These are phyloP conservation scores for Dynastes grantii DNA, from an alignment of 2,888 invertebrate genomes.

Conservation along the genomic window DNA sequence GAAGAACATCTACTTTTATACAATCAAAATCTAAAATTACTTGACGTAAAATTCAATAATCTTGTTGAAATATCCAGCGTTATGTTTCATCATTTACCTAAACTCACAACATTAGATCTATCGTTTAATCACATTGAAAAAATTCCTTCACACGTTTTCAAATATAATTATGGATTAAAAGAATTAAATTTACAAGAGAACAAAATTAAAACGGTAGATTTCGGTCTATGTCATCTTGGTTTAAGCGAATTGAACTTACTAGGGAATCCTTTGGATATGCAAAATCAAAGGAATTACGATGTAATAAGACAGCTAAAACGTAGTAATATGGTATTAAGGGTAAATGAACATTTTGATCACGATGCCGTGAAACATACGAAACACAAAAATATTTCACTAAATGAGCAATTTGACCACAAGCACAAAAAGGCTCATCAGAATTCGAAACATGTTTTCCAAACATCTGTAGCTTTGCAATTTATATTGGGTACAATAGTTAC, in stretches of 20 bases:
- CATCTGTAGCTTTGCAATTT: slow-evolving; percentile 5
- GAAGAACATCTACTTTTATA: slow-evolving; percentile 25
- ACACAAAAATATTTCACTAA: no score
- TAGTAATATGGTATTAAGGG: neutral
- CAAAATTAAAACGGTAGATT: slow-evolving; percentile 28
- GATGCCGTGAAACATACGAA: neutral
- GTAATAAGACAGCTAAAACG: slow-evolving; percentile 1
- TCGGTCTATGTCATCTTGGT: slow-evolving; percentile 23
- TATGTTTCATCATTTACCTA: slow-evolving; percentile 22
- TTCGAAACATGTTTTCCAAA: neutral
- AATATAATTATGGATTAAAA: slow-evolving; percentile 36
- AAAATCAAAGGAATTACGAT: slow-evolving; percentile 12
- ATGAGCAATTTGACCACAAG: neutral
- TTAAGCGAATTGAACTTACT: slow-evolving; percentile 38
- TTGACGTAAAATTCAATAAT: slow-evolving; percentile 33
- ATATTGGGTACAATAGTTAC: slow-evolving; percentile 4
- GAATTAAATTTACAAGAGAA: slow-evolving; percentile 34
- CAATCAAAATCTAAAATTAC: slow-evolving; percentile 12
- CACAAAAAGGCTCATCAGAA: neutral
- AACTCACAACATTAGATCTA: slow-evolving; percentile 26
- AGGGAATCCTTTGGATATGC: slow-evolving; percentile 35
- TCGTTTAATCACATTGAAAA: slow-evolving; percentile 44
- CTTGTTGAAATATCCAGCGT: slow-evolving; percentile 26
- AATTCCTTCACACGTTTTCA: slow-evolving; percentile 30
- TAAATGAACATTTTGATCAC: neutral